These are phyloP conservation scores for Thaleichthys pacificus DNA, from an alignment of 2,797 vertebrate species.

Conservation along the genomic window DNA sequence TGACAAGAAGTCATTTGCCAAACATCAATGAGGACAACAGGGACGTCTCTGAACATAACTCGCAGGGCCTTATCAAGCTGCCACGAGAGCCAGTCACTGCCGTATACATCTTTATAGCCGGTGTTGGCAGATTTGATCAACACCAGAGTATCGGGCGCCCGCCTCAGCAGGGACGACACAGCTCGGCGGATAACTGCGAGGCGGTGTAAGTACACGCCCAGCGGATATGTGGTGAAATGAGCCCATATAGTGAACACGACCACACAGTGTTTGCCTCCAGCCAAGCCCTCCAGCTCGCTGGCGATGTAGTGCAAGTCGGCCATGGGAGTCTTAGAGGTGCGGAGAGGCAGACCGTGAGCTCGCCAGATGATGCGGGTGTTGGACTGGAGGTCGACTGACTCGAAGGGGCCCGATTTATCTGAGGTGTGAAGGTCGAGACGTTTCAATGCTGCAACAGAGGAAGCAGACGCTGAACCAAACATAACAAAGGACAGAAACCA, in stretches of 20 bases:
- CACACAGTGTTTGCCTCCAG: constrained; percentile 48
- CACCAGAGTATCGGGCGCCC: constrained; percentile 35
- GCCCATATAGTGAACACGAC: constrained; percentile 51
- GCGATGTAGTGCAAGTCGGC: constrained; percentile 51
- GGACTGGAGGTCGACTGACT: constrained; percentile 38
- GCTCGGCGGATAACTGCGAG: constrained; percentile 39
- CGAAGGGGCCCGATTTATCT: constrained; percentile 43
- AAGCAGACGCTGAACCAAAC: background rate
- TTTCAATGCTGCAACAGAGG: constrained; percentile 40
- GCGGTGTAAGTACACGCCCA: constrained; percentile 32
- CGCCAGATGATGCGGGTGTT: constrained; percentile 49
- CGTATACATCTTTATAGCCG: constrained; percentile 57
- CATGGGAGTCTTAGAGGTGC: constrained; percentile 30
- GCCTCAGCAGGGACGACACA: constrained; percentile 35
- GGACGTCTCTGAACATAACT: constrained; percentile 45
- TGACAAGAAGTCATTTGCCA: constrained; percentile 69
- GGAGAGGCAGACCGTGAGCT: constrained; percentile 50
- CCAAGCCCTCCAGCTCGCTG: constrained; percentile 41
- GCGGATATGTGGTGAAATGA: constrained; percentile 53
- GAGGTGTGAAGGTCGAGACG: constrained; percentile 43
- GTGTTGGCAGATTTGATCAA: constrained; percentile 66
- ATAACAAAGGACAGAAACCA: no score
- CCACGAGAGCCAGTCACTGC: constrained; percentile 64
- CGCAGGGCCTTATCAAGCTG: constrained; percentile 56
- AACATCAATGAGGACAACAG: constrained; percentile 55